phyloP scores from a whole-genome alignment of 2,888 invertebrate species.

The Glaucopsyche alexis region DNA sequence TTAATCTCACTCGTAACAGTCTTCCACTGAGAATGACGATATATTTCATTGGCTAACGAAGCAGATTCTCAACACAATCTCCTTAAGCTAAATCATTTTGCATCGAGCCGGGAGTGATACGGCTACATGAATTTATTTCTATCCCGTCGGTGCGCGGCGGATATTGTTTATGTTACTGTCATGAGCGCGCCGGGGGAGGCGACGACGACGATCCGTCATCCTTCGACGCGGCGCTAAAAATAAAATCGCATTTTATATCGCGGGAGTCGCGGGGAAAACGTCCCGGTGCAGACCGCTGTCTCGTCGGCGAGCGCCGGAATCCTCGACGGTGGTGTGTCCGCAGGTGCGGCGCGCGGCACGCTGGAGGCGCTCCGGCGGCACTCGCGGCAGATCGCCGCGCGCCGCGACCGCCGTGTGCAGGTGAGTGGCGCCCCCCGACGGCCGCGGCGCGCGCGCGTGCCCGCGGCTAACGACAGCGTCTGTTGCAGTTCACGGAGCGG shows the following conservation, averaged over 20 bases:
- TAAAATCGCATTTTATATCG: constrained; percentile 21
- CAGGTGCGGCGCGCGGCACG: constrained; percentile 38
- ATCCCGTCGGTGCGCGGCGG: constrained; percentile 10
- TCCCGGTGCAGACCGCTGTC: not conserved
- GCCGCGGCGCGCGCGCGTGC: constrained; percentile 38
- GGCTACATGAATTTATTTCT: constrained; percentile 8
- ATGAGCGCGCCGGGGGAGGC: constrained; percentile 31
- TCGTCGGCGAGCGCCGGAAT: not conserved
- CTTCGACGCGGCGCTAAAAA: constrained; percentile 27
- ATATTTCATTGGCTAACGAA: not conserved
- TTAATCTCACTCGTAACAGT: not conserved
- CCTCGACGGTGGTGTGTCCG: constrained; percentile 33
- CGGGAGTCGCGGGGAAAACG: constrained; percentile 32
- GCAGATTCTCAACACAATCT: not conserved
- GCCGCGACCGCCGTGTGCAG: constrained; percentile 89
- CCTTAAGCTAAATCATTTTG: not conserved
- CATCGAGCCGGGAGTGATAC: not conserved
- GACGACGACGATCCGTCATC: constrained; percentile 33
- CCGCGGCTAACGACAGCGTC: constrained; percentile 33
- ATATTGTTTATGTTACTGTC: constrained; percentile 30
- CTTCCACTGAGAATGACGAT: not conserved
- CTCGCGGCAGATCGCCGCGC: constrained; percentile 92
- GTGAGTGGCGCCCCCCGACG: constrained; percentile 71
- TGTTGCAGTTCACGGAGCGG: constrained; percentile 74
- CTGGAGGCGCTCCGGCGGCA: constrained; percentile 90